These are phyloP conservation scores for Spicauda simplicius DNA, from an alignment of 2,888 invertebrate genomes.

Conservation along the genomic window DNA sequence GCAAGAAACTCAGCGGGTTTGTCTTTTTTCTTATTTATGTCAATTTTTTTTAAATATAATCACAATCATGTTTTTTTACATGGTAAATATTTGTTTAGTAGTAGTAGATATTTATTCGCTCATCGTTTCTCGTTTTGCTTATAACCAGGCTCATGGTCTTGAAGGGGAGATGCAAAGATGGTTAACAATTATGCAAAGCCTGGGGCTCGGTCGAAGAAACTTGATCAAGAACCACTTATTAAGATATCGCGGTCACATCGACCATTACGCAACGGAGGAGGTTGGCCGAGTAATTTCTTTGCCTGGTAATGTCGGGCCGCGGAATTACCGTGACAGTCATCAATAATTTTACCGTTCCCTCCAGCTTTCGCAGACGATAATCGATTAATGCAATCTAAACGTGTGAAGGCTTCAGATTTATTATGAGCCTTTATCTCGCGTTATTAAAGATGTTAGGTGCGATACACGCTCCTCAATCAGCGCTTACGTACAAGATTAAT, in stretches of 20 bases:
- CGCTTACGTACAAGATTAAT: slow-evolving; percentile 29
- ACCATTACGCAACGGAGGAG: slow-evolving; percentile 66
- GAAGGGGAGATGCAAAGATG: slow-evolving; percentile 48
- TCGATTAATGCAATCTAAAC: slow-evolving; percentile 52
- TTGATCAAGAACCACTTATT: slow-evolving; percentile 80
- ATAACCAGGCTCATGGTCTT: slow-evolving; percentile 6
- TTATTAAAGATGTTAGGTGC: slow-evolving; percentile 38
- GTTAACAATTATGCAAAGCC: slow-evolving; percentile 78
- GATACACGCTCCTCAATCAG: slow-evolving; percentile 36
- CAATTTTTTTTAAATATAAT: too few relatives aligned
- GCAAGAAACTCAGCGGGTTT: too few relatives aligned
- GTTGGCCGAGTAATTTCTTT: slow-evolving; percentile 60
- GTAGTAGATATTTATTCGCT: background rate
- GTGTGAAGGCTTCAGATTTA: slow-evolving; percentile 38
- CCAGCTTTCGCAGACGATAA: slow-evolving; percentile 59
- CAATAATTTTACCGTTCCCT: slow-evolving; percentile 72
- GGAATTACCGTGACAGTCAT: slow-evolving; percentile 72
- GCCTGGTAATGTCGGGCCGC: slow-evolving; percentile 58
- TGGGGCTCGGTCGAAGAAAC: slow-evolving; percentile 59
- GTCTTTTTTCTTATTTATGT: too few relatives aligned
- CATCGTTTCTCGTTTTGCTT: background rate
- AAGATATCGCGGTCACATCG: slow-evolving; percentile 80
- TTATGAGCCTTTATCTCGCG: slow-evolving; percentile 35
- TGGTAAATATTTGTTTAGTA: too few relatives aligned
- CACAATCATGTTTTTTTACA: too few relatives aligned